Percentiles rank a stretch among this genome's conserved stretches.
phyloP scores from a whole-genome alignment of 2,113 vertebrate species.

The Pomatostomus ruficeps region DNA sequence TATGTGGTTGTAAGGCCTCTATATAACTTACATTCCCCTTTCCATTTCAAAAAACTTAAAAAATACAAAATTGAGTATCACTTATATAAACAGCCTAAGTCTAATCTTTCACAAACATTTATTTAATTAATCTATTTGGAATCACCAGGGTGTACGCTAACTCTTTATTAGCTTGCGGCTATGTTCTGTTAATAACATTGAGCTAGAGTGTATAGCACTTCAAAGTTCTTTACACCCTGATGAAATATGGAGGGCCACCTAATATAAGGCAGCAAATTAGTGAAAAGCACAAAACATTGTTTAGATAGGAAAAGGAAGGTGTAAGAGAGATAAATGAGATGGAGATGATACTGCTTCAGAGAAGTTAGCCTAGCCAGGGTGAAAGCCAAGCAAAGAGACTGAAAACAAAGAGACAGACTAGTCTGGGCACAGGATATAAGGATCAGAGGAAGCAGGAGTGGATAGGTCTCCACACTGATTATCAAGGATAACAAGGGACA shows the following conservation, averaged over 20 bases:
- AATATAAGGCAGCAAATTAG: background rate
- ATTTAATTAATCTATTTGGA: background rate
- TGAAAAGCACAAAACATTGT: background rate
- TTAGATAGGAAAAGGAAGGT: background rate
- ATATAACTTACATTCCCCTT: background rate
- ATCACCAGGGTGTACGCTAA: background rate
- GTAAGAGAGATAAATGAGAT: background rate
- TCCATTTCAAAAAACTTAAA: background rate
- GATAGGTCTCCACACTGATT: background rate
- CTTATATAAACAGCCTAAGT: background rate
- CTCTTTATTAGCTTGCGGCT: background rate
- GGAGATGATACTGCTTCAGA: background rate
- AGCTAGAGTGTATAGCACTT: background rate
- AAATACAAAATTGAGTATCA: background rate
- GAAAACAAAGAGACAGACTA: background rate
- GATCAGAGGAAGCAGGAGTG: background rate
- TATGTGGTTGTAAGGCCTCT: background rate
- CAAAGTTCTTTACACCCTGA: background rate
- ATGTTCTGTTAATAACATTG: background rate
- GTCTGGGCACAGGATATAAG: background rate
- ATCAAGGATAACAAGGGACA: background rate
- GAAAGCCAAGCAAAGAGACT: background rate
- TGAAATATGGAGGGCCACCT: background rate
- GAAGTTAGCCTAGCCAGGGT: background rate
- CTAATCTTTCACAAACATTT: background rate